phyloP scores from a whole-genome alignment of 2,113 vertebrate genomes.

The Nyctibius bracteatus region DNA sequence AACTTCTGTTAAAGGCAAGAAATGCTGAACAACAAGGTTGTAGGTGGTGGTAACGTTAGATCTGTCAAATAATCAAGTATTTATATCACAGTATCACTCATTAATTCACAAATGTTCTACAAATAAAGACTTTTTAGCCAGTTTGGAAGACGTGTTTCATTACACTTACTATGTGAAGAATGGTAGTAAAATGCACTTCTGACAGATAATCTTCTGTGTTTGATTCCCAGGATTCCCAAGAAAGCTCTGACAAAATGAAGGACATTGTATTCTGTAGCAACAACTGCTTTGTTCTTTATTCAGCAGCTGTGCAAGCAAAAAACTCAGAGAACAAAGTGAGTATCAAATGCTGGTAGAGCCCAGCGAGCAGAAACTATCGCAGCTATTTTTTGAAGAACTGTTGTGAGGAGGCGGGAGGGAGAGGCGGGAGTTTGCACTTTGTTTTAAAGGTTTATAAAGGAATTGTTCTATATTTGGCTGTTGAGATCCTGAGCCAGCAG shows the following conservation, averaged over 20 bases:
- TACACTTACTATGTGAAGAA: background rate
- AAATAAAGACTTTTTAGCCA: background rate
- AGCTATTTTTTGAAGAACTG: background rate
- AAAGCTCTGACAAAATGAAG: constrained; percentile 73
- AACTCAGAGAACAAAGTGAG: constrained; percentile 76
- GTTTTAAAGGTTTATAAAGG: background rate
- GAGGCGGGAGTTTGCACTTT: background rate
- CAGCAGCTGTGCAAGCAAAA: constrained; percentile 75
- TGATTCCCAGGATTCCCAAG: constrained; percentile 72
- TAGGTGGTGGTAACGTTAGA: background rate
- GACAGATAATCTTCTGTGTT: background rate
- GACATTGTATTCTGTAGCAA: constrained; percentile 91
- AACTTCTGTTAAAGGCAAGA: background rate
- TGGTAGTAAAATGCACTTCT: background rate
- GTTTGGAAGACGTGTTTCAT: background rate
- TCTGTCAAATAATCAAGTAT: constrained; percentile 51
- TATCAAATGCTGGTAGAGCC: background rate
- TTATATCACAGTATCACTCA: background rate
- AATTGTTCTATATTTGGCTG: fast-evolving
- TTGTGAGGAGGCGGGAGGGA: background rate
- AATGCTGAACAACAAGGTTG: background rate
- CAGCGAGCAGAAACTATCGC: background rate
- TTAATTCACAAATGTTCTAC: constrained; percentile 13
- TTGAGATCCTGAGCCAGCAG: background rate
- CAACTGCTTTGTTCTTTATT: constrained; percentile 87